Conservation (phyloP, 2,888 invertebrate genomes). For the Drepana falcataria region DNA sequence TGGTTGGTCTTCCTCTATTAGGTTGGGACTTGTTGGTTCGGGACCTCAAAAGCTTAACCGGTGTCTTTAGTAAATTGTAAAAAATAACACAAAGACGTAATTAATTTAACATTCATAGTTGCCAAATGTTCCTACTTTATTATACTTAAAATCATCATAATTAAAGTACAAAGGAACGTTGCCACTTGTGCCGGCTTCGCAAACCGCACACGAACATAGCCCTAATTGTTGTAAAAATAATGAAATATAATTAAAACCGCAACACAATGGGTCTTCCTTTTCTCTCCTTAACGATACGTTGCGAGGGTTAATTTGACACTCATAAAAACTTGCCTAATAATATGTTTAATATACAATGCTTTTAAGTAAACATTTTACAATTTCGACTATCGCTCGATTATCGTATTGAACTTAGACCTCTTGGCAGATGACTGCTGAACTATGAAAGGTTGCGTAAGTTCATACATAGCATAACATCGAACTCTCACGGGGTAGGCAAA, state of each 20-base stretch:
- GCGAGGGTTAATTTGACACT: slow-evolving; percentile 31
- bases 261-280: slow-evolving; percentile 33
- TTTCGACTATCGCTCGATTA: not conserved
- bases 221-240: slow-evolving; percentile 30
- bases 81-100: slow-evolving; percentile 18
- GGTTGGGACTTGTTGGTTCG: too few relatives aligned
- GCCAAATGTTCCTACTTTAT: slow-evolving; percentile 31
- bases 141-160: slow-evolving; percentile 34
- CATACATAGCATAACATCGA: too few relatives aligned
- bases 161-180: slow-evolving; percentile 34
- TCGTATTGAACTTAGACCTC: too few relatives aligned
- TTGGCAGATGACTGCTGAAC: too few relatives aligned
- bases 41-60: slow-evolving; percentile 1
- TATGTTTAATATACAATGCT: slow-evolving; percentile 8
- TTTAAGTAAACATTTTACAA: not conserved
- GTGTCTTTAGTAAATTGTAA: slow-evolving; percentile 1
- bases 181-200: slow-evolving; percentile 21
- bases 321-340: slow-evolving; percentile 23
- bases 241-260: slow-evolving; percentile 54
- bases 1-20: too few relatives aligned
- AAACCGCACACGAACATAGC: slow-evolving; percentile 39
- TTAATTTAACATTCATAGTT: slow-evolving; percentile 12
- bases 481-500: too few relatives aligned
- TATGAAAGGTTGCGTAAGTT: too few relatives aligned
- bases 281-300: slow-evolving; percentile 24